Evolutionary conservation across 2,888 invertebrate species (phyloP), one percentile per base, ranked within the genome.

Genomic region (Lymantria monacha): DNA sequence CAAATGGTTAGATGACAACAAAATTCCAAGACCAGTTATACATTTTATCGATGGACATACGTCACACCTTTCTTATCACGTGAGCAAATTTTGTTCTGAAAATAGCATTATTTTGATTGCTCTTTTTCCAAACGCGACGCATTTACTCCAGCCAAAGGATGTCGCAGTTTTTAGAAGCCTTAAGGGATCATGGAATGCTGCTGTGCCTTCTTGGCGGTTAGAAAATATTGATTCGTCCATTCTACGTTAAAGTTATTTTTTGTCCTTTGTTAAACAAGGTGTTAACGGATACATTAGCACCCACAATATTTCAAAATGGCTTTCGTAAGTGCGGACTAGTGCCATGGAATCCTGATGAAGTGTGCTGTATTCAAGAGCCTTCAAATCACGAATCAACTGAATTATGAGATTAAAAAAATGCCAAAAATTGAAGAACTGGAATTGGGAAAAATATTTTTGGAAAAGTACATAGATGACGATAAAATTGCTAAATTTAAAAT

Each of bases 301-400:
- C 49, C 44, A 41, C 48, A 8, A 33, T 33, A 33, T 33, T 41
- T 47, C 42, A 44, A 41, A 51, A 48, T 44, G 48, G 67, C 8
- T 75, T 74, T 12, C 50, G 51, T 12, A 38, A 38, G 38, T 38
- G 38, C 49, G 75, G 72, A 42, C 43, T 70, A 9, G 50, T 41
- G 22, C 46, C 53, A 51, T 63, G 49, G 50, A 46, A 59, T 40
- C 53, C 56, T 30, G 47, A 47, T 47, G 44, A 49, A 33, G 44
- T 54, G 54, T 49, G 46, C 48, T 48, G 42, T 43, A 37, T 33
- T 7, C 33, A 3, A 33, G 33, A 33, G 9, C 5, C 44, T 40
- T 48, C 42, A 48, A 44, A 45, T 33, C 22, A 48, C 45, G 38
- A 43, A 46, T 30, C 41, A 49, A 31, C 40, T 43, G 49, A 53